Evolutionary conservation across 1,140 invertebrate species (phyloP), one percentile per base, ranked within the genome.

Genomic region (Onthophagus taurus): DNA sequence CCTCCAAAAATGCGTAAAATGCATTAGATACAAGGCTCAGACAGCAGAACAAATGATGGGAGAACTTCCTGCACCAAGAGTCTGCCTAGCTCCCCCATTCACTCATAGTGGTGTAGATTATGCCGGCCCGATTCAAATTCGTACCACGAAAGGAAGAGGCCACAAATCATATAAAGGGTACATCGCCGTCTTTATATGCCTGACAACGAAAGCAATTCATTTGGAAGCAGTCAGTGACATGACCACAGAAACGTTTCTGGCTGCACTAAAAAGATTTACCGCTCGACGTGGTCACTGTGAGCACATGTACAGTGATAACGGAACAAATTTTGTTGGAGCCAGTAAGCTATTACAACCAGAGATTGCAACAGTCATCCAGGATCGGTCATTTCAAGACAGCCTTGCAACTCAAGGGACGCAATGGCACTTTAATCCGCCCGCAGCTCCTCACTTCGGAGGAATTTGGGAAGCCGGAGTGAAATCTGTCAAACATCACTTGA

Each of bases 381-480:
- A 9, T 17, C 11, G 33, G 13, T 35, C 9, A 23, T 3, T 11
- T 12, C 0, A 24, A 12, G 7, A 12, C 1, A 20, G n/a, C 29
- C 23, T 2, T 17, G 13, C 7, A 41, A 26, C 4, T n/a, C n/a
- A 2, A 14, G 11, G 13, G 14, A 44, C 48, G 1, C 31, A 46
- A 31, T 58, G 53, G 54, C 33, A 42, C 0, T 58, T 59, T 18
- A 58, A 47, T 9, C 55, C 58, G 13, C 52, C 57, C 1, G 20
- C 26, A 12, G 16, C 49, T 0, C 51, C 55, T 7, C 52, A 60
- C 21, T 53, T 54, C 51, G 58, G 56, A 8, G 54, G 58, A 3
- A 38, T 51, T 3, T 63, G 58, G 55, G 52, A 60, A n/a, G n/a
- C n/a, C n/a, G n/a, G n/a, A n/a, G n/a, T n/a, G n/a, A 31, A 38